Base-by-base conservation (phyloP, 2,888 invertebrate genomes). In the Callimorpha dominula region DNA sequence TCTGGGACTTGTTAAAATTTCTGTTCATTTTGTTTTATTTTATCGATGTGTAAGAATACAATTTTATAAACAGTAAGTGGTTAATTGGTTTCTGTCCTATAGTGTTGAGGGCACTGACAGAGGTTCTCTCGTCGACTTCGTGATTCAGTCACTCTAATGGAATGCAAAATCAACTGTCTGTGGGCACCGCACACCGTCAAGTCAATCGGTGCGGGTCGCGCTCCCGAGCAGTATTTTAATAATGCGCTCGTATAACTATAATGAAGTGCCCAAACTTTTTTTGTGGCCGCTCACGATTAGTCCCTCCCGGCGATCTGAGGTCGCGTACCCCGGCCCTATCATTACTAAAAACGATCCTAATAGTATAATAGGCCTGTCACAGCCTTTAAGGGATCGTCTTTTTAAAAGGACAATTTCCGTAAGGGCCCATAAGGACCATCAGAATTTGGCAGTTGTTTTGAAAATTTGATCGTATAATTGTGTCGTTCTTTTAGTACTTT, bases 361-460 rank as follows among this genome's bases (percentile, higher is more conserved):
- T 95, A 95, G 93, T 94, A 94, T 95, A 95, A 95, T 95, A 93
- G 92, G 91, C 93, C 93, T 95, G 95, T 95, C 95, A 94, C 94
- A 95, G 90, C 90, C 90, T 93, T 89, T 85, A 86, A 86, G 81
- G 88, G 89, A 90, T 93, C 92, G 90, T 90, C 88, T 89, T 90
- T 88, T 87, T 89, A 91, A 93, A 60, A 89, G 92, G 95, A 95
- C 95, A 95, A 95, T 94, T 93, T 94, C 88, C 90, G 83, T 90
- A 87, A 89, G 84, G 88, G 89, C 78, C 84, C 78, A 84, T 93
- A 94, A 94, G 94, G 91, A 90, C 84, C 89, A 86, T 89, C 85
- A 87, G 89, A 93, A 90, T 93, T 94, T 94, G 87, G 91, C 93
- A 92, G 91, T 88, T 89, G 89, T 91, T 94, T 92, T 90, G 82